A percentile compares a stretch with the other conserved stretches of the same genome.
phyloP scores from a whole-genome alignment of 2,797 vertebrate species.

The Rhincodon typus region DNA sequence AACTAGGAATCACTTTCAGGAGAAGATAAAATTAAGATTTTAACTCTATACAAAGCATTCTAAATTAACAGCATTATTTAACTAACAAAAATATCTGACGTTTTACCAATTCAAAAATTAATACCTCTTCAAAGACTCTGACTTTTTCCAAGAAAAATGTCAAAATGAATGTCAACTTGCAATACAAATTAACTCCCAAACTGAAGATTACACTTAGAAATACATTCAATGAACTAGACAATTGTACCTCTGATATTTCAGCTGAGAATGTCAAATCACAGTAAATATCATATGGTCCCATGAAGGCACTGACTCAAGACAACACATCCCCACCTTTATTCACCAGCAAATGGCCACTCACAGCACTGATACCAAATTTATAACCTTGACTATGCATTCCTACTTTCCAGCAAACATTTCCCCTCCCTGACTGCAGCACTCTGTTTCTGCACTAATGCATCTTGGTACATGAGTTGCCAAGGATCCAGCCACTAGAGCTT shows the following conservation, averaged over 20 bases:
- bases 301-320: background rate
- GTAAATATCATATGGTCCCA: background rate
- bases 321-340: background rate
- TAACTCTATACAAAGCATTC: background rate
- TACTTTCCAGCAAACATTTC: too few species aligned
- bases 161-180: background rate
- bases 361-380: background rate
- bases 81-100: background rate
- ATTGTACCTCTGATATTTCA: background rate
- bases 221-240: background rate
- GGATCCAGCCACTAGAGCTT: too few species aligned
- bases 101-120: background rate
- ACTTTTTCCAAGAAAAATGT: background rate
- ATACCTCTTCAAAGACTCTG: background rate
- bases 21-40: background rate
- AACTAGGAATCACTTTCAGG: background rate
- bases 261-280: background rate
- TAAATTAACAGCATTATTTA: background rate
- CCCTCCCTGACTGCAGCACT: too few species aligned
- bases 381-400: too few species aligned
- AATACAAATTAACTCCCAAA: background rate
- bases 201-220: background rate
- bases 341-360: background rate
- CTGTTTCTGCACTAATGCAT: too few species aligned
- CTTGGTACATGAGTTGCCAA: too few species aligned